Evolutionary conservation across 2,888 invertebrate species (phyloP), one percentile per base, ranked within the genome.

Genomic region (Pinctada fucata): DNA sequence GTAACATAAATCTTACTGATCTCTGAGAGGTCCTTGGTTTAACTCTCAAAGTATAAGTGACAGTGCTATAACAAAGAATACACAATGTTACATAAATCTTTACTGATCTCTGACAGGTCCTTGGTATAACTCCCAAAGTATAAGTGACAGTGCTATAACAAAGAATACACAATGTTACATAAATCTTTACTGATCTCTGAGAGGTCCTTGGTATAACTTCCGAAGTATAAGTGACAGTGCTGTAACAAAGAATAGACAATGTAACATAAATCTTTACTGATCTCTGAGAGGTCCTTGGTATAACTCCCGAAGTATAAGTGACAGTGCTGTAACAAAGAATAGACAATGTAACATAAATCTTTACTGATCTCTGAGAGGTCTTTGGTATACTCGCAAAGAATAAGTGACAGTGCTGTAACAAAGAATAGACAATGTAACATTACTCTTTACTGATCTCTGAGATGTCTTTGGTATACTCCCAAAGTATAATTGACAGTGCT

Each of bases 401-500:
- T 31, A 31, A 31, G 31, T 31, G 31, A 31, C 31, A 31, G 31
- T 31, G 31, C 31, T 31, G 31, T 31, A 31, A 31, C 31, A 31
- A 31, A 31, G 31, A 1, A 31, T 31, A 31, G 71, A 50, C 67
- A 93, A 99, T 97, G 93, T 97, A 97, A 93, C 98, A 97, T 90
- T 99, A 95, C 94, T 99, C 99, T 93, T 96, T 96, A 92, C 97
- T 97, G 93, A 99, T 98, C 87, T 98, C 97, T 93, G 97, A 96
- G 92, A 99, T 94, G 94, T 99, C 99, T 94, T 99, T 99, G 87
- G 99, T 99, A 93, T 99, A 84, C 97, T 97, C 88, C 99, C 99
- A 94, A 96, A 96, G 82, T 94, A 94, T 84, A 99, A 96, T 76
- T 99, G 99, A 94, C 99, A 99, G 94, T 99, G 99, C 94, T 99